Evolutionary conservation across 2,797 vertebrate species (phyloP).

Genomic region (Hypotaenidia okinawae): DNA sequence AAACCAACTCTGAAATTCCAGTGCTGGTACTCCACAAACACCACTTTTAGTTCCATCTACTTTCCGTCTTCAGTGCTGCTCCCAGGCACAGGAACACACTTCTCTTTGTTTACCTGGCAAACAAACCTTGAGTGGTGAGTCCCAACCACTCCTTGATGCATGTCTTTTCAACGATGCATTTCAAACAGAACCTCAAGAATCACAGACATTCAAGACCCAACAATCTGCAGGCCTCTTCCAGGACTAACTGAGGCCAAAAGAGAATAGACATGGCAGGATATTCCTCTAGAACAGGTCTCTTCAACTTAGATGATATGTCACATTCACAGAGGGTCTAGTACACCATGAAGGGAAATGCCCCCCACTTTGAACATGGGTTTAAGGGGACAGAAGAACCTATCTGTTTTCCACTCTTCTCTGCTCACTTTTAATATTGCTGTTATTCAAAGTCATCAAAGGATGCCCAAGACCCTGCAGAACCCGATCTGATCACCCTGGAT

Average conservation of each 20-base stretch:
- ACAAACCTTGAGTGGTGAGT: neutral
- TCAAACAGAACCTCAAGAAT: neutral
- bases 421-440: neutral
- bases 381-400: neutral
- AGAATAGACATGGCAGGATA: neutral
- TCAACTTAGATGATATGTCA: neutral
- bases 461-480: neutral
- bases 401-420: neutral
- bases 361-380: neutral
- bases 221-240: neutral
- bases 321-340: neutral
- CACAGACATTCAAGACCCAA: neutral
- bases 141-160: neutral
- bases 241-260: neutral
- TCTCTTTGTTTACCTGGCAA: neutral
- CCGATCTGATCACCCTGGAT: neutral
- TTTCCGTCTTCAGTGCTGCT: neutral
- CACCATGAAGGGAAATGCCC: neutral
- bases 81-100: neutral
- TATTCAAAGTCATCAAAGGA: neutral
- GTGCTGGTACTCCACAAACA: neutral
- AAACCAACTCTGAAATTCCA: neutral
- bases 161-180: neutral
- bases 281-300: neutral
- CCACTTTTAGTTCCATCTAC: neutral